phyloP scores from a whole-genome alignment of 2,797 vertebrate species.

The Thamnophis elegans region DNA sequence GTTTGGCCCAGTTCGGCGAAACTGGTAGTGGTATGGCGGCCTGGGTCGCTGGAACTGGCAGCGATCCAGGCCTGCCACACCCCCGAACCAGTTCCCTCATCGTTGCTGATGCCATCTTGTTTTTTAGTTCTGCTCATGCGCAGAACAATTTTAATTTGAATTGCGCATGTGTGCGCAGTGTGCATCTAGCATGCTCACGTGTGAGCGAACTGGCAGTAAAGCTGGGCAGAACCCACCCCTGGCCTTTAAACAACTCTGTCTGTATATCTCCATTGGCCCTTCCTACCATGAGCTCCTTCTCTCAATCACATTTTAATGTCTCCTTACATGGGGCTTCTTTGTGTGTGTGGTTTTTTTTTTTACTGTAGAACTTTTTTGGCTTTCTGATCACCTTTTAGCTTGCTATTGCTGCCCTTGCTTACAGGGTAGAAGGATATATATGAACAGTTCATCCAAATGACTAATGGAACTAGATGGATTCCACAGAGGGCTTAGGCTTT shows the following conservation, averaged over 20 bases:
- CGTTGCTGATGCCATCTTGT: no score
- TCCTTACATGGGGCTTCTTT: neutral
- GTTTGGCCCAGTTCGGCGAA: no score
- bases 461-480: neutral
- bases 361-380: neutral
- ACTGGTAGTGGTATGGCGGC: no score
- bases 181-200: no score
- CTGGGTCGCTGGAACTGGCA: no score
- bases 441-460: neutral
- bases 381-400: neutral
- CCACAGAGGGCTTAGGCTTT: neutral
- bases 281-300: neutral
- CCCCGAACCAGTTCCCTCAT: no score
- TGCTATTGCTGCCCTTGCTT: neutral
- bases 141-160: no score
- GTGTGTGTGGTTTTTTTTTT: neutral
- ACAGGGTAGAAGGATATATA: neutral
- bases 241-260: neutral
- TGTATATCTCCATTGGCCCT: neutral
- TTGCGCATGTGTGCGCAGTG: no score
- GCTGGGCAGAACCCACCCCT: no score
- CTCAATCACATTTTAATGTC: neutral
- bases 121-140: no score
- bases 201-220: no score
- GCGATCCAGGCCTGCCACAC: no score